Percentiles rank a stretch among this genome's conserved stretches.
Evolutionary conservation across 2,797 vertebrate species (phyloP).

Genomic region (Astyanax mexicanus): DNA sequence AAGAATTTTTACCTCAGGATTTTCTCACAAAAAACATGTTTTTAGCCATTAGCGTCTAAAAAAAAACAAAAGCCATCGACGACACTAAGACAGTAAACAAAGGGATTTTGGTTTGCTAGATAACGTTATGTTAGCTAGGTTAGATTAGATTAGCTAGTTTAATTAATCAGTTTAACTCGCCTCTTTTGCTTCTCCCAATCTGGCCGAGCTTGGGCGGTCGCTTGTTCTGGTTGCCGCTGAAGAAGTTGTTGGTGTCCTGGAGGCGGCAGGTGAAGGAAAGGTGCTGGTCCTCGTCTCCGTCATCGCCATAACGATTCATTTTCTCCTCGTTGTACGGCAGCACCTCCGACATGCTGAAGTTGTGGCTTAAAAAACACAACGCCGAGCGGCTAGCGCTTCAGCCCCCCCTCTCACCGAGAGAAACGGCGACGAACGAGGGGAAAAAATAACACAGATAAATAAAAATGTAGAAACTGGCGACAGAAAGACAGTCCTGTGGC

Average conservation of each 20-base stretch:
- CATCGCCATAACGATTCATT: slow-evolving; percentile 90
- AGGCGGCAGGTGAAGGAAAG: slow-evolving; percentile 95
- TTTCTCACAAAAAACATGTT: too few relatives aligned
- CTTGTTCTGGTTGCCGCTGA: slow-evolving; percentile 88
- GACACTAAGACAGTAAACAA: slow-evolving; percentile 27
- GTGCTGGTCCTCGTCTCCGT: slow-evolving; percentile 87
- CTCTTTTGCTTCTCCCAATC: slow-evolving; percentile 96
- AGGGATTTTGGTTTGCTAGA: too few relatives aligned
- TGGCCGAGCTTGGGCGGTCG: slow-evolving; percentile 95
- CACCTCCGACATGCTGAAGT: slow-evolving; percentile 89
- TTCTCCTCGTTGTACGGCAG: slow-evolving; percentile 94
- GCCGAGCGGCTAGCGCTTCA: slow-evolving; percentile 1
- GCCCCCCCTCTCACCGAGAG: slow-evolving; percentile 12
- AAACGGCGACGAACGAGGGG: not conserved
- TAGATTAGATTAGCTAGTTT: too few relatives aligned
- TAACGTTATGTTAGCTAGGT: too few relatives aligned
- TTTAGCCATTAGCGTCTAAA: too few relatives aligned
- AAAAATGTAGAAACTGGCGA: not conserved
- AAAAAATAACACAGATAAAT: not conserved
- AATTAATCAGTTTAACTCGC: slow-evolving; percentile 75
- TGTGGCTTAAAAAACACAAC: slow-evolving; percentile 8
- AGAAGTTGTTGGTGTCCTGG: slow-evolving; percentile 95
- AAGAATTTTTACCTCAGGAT: too few relatives aligned
- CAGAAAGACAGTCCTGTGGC: not conserved
- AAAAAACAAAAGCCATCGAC: too few relatives aligned